Base-by-base conservation (phyloP, 2,113 vertebrate species). In the Ciconia boyciana region DNA sequence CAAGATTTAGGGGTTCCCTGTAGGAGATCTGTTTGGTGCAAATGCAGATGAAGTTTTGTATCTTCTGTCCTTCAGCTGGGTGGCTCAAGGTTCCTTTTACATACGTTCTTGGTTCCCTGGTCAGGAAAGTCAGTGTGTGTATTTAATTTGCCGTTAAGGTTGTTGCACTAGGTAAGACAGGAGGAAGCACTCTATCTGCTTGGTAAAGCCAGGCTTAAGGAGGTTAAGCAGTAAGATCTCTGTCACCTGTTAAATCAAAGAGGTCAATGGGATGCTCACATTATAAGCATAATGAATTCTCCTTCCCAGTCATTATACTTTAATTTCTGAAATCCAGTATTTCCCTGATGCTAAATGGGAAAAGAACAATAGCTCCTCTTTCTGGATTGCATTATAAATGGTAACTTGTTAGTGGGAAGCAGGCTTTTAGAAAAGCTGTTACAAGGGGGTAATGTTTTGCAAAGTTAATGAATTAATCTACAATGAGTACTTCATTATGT, bases 381-480 rank as follows among this genome's bases (percentile, higher is more conserved):
- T 60, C 31, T 87, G 51, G 57, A 25, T 48, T 68, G 12, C 22
- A 2, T 79, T 82, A 13, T 22, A 61, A 46, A 34, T 0, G 5
- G 36, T 43, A 49, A 49, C 44, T 61, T 64, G 22, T 18, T 87
- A 2, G 17, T 43, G 17, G 64, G 57, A 79, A 82, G 8, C 5
- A 41, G 25, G 32, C 46, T 78, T 83, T 74, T 43, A 29, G 62
- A 66, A 91, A 91, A 64, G 24, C 52, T 79, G 41, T 60, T 87
- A 57, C 0, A 1, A 57, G 36, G 32, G 58, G 52, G 43, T 65
- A 68, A 41, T 85, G 84, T 79, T 90, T 89, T 87, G 39, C 44
- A 65, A 74, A 85, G 54, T 87, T 91, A 96, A 87, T 72, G 49
- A 93, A 83, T 74, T 82, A 93, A 69, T 85, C 69, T 74, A 8